These are phyloP conservation scores for Regulus satrapa DNA, from an alignment of 2,113 vertebrate genomes.

Conservation along the genomic window DNA sequence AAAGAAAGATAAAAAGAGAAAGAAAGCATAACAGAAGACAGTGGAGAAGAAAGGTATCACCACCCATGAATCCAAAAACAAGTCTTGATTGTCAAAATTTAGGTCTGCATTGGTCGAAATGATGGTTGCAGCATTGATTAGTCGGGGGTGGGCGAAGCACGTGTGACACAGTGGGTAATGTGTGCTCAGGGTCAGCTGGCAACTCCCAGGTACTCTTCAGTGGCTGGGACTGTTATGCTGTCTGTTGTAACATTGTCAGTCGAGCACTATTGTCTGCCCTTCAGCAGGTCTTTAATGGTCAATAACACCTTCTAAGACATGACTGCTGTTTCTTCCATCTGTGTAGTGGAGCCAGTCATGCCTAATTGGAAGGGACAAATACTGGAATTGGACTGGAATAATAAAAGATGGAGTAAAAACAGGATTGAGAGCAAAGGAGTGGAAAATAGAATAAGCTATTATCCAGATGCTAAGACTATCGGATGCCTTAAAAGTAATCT, in stretches of 20 bases:
- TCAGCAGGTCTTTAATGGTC: too few species aligned
- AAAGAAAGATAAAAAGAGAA: neutral
- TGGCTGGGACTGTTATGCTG: accelerated
- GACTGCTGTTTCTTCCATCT: neutral
- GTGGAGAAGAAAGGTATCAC: neutral
- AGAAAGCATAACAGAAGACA: neutral
- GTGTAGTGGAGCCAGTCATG: neutral
- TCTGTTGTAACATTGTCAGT: neutral
- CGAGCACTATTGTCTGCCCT: accelerated
- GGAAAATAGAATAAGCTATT: neutral
- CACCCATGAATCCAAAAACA: neutral
- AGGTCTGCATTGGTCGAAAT: accelerated
- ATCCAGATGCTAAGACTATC: neutral
- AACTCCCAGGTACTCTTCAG: accelerated
- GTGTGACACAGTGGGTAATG: neutral
- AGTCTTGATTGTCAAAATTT: neutral
- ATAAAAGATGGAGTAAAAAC: neutral
- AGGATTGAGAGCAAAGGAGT: neutral
- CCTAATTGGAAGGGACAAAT: neutral
- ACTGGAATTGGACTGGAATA: neutral
- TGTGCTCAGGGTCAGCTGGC: too few species aligned
- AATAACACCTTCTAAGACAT: accelerated
- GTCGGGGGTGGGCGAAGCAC: accelerated
- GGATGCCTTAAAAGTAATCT: neutral
- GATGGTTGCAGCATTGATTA: neutral